phyloP scores from a whole-genome alignment of 1,140 invertebrate species.

The Coptotermes formosanus region DNA sequence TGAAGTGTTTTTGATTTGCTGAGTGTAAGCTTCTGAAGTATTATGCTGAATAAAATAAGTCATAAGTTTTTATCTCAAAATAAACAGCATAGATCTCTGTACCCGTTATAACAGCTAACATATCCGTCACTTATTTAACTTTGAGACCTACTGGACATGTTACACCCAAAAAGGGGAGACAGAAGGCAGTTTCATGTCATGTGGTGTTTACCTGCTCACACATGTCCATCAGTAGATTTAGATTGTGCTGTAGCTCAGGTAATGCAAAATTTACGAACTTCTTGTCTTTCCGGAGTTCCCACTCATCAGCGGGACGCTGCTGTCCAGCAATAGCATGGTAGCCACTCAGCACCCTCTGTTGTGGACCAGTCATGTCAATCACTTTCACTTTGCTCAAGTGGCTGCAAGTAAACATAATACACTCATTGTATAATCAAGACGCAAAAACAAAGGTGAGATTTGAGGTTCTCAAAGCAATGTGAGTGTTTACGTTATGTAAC shows the following conservation, averaged over 20 bases:
- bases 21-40: too few relatives aligned
- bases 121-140: neutral
- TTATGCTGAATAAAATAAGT: too few relatives aligned
- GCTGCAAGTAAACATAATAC: constrained; percentile 40
- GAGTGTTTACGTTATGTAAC: too few relatives aligned
- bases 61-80: too few relatives aligned
- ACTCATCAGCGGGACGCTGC: constrained; percentile 57
- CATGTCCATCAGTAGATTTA: constrained; percentile 87
- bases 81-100: too few relatives aligned
- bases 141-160: neutral
- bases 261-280: constrained; percentile 66
- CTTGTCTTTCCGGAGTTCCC: constrained; percentile 52
- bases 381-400: constrained; percentile 88
- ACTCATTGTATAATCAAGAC: too few relatives aligned
- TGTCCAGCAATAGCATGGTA: constrained; percentile 83
- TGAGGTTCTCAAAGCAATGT: too few relatives aligned
- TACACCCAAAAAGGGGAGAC: neutral
- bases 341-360: constrained; percentile 89
- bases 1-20: too few relatives aligned
- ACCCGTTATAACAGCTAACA: neutral
- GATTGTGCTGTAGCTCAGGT: constrained; percentile 90
- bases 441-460: too few relatives aligned
- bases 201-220: constrained; percentile 72
- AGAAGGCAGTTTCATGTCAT: constrained; percentile 31
- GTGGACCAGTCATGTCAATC: constrained; percentile 97